Evolutionary conservation across 2,888 invertebrate species (phyloP), one percentile per base, ranked within the genome.

Genomic region (Sicus ferrugineus): DNA sequence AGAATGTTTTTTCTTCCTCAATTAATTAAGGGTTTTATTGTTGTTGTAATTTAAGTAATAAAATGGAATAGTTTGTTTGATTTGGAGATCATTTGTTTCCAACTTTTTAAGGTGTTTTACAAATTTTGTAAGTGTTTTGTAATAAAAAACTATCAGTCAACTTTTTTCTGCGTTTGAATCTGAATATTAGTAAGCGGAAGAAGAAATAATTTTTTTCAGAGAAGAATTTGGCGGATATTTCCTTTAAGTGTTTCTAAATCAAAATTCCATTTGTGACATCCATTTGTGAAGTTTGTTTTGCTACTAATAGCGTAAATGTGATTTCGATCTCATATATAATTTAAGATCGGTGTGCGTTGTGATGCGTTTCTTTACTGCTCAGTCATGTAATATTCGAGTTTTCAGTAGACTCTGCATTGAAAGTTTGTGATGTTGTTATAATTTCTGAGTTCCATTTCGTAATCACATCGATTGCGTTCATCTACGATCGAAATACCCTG

Each of bases 81-180:
- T 67, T 67, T 69, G 31, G 72, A 72, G 72, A 72, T 72, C 72
- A 72, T 69, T 65, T 38, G 64, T 70, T 72, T 14, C 38, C 16
- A 42, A 38, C 21, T 19, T 54, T 3, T 63, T 58, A 21, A 59
- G 23, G 59, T 63, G 48, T 63, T 63, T 30, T 61, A n/a, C 11
- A n/a, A 42, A 52, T 52, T 42, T 62, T 62, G 63, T 63, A 21
- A 48, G 48, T 50, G 30, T 63, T 28, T 63, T 63, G 26, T 30
- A 63, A 48, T 63, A 46, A 77, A n/a, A n/a, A 74, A 74, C 76
- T 77, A 77, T 77, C 76, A 77, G 76, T 77, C 76, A 75, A 73
- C 73, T 61, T 31, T 34, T 42, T 48, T 16, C 38, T 38, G 3
- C 3, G 6, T 63, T 56, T 69, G 16, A 16, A 34, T 59, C 4